Evolutionary conservation across 2,888 invertebrate species (phyloP), one percentile per base, ranked within the genome.

Genomic region (Calliscelio sp.): DNA sequence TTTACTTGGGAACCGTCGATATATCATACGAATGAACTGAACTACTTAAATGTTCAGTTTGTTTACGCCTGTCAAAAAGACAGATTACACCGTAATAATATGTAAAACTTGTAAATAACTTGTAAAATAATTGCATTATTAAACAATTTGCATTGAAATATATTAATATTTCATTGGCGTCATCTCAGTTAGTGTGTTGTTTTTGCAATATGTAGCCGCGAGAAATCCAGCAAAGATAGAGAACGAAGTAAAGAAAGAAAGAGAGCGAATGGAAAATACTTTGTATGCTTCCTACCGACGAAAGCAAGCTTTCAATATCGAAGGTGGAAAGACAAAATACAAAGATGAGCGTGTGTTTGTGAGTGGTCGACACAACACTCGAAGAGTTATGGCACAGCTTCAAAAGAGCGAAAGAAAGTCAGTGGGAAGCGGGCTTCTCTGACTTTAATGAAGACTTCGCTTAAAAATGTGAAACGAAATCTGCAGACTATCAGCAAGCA

Each of bases 381-480:
- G 63, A 75, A 75, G 81, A 81, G 75, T 81, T 81, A 63, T 53
- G 63, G 75, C 75, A 46, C 35, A 70, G 63, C 81, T 81, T 81
- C 81, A 75, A 81, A 81, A 81, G 73, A 68, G 51, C 74, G 74
- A 77, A 81, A 68, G 81, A 73, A 74, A 68, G 66, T 70, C 68
- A 51, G 49, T 38, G 68, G 68, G 25, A 75, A 68, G 28, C 51
- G 81, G 41, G 68, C 70, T 81, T 57, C 68, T 63, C 32, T 35
- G 38, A 53, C 59, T 81, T 81, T 74, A 81, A 81, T 68, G 74
- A 81, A 74, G 41, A 66, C 59, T 16, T n/a, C 51, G 61, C 38
- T 68, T 68, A 73, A 66, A 80, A 80, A 80, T 71, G 57, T 73
- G 49, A 35, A 32, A 55, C 41, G 65, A 80, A 57, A 80, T 66